Evolutionary conservation across 2,113 vertebrate genomes (phyloP).

Genomic region (Gopherus evgoodei): DNA sequence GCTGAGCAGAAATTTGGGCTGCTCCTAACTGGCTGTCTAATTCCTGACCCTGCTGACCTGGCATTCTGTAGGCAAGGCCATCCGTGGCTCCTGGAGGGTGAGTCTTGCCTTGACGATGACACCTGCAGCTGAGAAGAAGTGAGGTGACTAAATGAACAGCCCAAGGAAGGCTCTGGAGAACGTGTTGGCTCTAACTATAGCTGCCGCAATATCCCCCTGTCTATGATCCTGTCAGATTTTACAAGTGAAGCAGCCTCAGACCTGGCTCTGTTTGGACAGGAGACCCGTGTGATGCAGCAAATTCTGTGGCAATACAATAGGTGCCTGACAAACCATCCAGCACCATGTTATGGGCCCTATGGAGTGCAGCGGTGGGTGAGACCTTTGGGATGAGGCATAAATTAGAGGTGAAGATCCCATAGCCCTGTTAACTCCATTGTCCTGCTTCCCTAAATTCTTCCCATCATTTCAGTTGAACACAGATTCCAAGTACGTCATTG

Average conservation of each 20-base stretch:
- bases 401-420: not conserved
- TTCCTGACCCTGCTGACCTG: not conserved
- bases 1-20: not conserved
- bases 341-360: not conserved
- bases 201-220: not conserved
- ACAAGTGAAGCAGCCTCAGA: not conserved
- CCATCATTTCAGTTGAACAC: not conserved
- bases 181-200: not conserved
- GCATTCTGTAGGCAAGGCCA: not conserved
- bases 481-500: not conserved
- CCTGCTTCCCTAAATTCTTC: not conserved
- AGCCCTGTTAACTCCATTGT: not conserved
- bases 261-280: not conserved
- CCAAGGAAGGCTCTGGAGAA: not conserved
- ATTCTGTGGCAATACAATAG: not conserved
- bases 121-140: not conserved
- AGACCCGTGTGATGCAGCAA: not conserved
- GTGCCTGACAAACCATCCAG: not conserved
- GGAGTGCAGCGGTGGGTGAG: not conserved
- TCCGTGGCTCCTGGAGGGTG: not conserved
- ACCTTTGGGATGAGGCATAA: not conserved
- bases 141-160: not conserved
- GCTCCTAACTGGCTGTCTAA: not conserved
- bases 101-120: no score
- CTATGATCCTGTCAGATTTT: not conserved